These are phyloP conservation scores for Berghia stephanieae DNA, from an alignment of 1,140 invertebrate genomes.

Conservation along the genomic window DNA sequence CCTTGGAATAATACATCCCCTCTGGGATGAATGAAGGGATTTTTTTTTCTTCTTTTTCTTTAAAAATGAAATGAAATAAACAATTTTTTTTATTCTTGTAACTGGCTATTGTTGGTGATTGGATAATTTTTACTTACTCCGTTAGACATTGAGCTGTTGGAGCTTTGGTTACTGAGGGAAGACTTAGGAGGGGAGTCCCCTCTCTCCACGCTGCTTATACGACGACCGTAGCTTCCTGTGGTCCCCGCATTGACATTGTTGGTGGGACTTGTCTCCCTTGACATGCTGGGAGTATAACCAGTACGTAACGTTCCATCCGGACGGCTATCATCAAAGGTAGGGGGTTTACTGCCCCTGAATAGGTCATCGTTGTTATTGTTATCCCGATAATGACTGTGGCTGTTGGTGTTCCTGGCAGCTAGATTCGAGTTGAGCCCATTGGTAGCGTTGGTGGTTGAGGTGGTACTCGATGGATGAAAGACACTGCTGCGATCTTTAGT, in stretches of 20 bases:
- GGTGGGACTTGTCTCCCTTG: conserved; percentile 31
- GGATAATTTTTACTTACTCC: too few species aligned
- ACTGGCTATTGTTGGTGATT: too few species aligned
- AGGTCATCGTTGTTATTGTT: conserved; percentile 17
- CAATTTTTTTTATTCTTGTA: too few species aligned
- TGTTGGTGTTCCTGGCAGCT: neutral
- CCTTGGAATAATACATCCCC: too few species aligned
- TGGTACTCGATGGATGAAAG: neutral
- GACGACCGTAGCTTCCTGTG: neutral
- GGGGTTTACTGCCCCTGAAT: neutral
- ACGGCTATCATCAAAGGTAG: neutral
- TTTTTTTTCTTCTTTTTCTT: too few species aligned
- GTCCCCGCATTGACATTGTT: conserved; percentile 1
- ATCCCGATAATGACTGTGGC: conserved; percentile 10
- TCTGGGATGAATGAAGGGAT: too few species aligned
- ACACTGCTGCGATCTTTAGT: too few species aligned
- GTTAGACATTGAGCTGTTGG: conserved; percentile 40
- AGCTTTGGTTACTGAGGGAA: conserved; percentile 39
- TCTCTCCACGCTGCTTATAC: neutral
- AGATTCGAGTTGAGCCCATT: neutral
- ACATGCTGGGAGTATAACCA: conserved; percentile 32
- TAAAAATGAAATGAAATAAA: too few species aligned
- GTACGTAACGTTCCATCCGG: conserved; percentile 21
- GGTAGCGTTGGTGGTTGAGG: neutral
- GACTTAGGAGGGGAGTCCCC: conserved; percentile 29